A percentile compares a stretch with the other conserved stretches of the same genome.
These are phyloP conservation scores for Pao palembangensis DNA, from an alignment of 2,113 vertebrate species.

Conservation along the genomic window DNA sequence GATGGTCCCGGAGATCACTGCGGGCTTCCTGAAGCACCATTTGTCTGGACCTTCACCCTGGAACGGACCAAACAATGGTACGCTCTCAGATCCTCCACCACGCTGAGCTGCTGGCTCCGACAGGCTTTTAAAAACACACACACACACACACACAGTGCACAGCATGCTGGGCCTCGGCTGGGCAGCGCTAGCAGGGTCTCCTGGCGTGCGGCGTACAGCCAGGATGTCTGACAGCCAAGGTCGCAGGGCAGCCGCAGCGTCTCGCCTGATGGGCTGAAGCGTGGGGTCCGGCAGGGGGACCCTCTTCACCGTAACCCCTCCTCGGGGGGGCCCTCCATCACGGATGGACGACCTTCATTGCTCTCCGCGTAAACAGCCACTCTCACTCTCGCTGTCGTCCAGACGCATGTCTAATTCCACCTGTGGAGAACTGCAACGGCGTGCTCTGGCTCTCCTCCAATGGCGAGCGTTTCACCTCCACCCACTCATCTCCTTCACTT, in stretches of 20 bases:
- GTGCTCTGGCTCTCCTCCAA: slow-evolving; percentile 24
- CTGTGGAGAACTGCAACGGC: slow-evolving; percentile 10
- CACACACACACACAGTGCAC: slow-evolving; percentile 4
- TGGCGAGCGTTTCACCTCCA: slow-evolving; percentile 28
- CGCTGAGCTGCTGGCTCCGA: too few relatives aligned
- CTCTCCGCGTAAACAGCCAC: slow-evolving; percentile 1
- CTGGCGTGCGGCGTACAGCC: slow-evolving; percentile 51
- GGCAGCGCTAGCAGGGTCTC: slow-evolving; percentile 47
- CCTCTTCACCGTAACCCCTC: slow-evolving; percentile 12
- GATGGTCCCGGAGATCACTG: too few relatives aligned
- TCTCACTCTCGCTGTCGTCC: slow-evolving; percentile 8
- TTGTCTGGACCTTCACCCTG: too few relatives aligned
- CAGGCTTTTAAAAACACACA: background rate
- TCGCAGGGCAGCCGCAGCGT: slow-evolving; percentile 54
- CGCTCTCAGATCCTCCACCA: too few relatives aligned
- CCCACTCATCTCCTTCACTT: slow-evolving; percentile 26
- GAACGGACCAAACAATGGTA: too few relatives aligned
- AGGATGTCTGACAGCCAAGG: slow-evolving; percentile 60
- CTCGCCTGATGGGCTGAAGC: slow-evolving; percentile 54
- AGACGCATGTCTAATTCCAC: slow-evolving; percentile 32
- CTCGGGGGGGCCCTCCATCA: slow-evolving; percentile 20
- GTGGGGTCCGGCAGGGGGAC: slow-evolving; percentile 26
- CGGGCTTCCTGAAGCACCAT: too few relatives aligned
- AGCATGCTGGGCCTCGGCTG: slow-evolving; percentile 51
- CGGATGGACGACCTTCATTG: slow-evolving; percentile 11